Evolutionary conservation across 2,888 invertebrate species (phyloP).

Genomic region (Anthoptus insignis): DNA sequence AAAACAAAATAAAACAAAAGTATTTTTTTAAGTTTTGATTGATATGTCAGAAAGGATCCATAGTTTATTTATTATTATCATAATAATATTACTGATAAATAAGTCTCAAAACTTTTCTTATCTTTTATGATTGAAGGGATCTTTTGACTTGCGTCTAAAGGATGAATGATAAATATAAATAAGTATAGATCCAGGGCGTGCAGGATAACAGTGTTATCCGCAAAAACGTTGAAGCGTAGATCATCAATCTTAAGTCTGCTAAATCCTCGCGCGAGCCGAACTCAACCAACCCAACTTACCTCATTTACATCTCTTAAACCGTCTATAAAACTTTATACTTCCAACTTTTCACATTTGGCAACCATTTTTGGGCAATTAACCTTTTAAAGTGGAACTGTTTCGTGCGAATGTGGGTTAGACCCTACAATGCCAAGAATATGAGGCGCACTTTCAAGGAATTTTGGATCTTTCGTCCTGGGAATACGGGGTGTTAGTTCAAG

Average conservation of each 20-base stretch:
- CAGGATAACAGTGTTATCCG: conserved; percentile 26
- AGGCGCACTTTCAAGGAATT: neutral
- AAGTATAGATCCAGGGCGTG: neutral
- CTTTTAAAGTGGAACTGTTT: conserved; percentile 58
- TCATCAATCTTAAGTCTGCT: conserved; percentile 33
- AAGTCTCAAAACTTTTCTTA: no score
- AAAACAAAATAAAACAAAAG: no score
- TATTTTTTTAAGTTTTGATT: no score
- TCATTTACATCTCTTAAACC: conserved; percentile 53
- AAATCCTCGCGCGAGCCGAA: conserved; percentile 24
- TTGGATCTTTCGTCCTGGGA: conserved; percentile 13
- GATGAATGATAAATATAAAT: conserved; percentile 1
- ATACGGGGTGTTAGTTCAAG: conserved; percentile 6
- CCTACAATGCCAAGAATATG: conserved; percentile 18
- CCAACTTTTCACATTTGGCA: conserved; percentile 65
- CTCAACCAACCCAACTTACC: conserved; percentile 28
- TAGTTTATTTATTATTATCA: no score
- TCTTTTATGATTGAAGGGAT: neutral
- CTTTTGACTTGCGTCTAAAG: neutral
- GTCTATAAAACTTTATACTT: conserved; percentile 54
- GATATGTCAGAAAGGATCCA: no score
- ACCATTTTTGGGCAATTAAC: conserved; percentile 65
- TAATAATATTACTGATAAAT: no score
- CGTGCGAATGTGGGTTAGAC: conserved; percentile 43
- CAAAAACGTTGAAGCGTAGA: conserved; percentile 11